Conservation (phyloP, 2,888 invertebrate genomes). For the Hemicrepidius hirtus region DNA sequence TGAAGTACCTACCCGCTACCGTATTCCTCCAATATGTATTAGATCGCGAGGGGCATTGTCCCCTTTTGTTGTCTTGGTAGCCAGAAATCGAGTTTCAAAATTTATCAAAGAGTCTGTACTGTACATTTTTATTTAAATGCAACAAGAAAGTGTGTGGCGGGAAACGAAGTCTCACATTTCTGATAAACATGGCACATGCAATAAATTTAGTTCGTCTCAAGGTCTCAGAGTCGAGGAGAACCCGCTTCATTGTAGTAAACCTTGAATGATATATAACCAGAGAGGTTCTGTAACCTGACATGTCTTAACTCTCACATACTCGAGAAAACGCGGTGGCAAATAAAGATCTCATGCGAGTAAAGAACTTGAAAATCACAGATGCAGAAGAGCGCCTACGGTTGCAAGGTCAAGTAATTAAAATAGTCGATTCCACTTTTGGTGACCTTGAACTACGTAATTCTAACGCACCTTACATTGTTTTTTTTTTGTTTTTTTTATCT, state of each 20-base stretch:
- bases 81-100: no score
- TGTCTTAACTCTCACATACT: conserved; percentile 41
- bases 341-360: conserved; percentile 35
- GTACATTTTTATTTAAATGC: conserved; percentile 13
- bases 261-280: conserved; percentile 61
- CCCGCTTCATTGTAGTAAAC: conserved; percentile 61
- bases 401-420: conserved; percentile 62
- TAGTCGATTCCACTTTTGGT: conserved; percentile 57
- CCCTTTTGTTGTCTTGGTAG: no score
- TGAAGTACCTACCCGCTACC: no score
- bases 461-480: conserved; percentile 32
- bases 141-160: conserved; percentile 24
- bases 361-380: conserved; percentile 44
- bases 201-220: conserved; percentile 63
- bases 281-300: conserved; percentile 49
- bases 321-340: conserved; percentile 31
- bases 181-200: conserved; percentile 51
- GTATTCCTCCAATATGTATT: no score
- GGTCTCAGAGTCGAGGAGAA: conserved; percentile 61
- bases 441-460: conserved; percentile 61
- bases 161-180: conserved; percentile 33
- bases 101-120: no score
- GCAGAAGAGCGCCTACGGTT: conserved; percentile 52
- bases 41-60: no score
- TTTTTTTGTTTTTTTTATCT: no score